A percentile compares a stretch with the other conserved stretches of the same genome.
Evolutionary conservation across 1,140 invertebrate genomes (phyloP).

Genomic region (Drosophila serrata): DNA sequence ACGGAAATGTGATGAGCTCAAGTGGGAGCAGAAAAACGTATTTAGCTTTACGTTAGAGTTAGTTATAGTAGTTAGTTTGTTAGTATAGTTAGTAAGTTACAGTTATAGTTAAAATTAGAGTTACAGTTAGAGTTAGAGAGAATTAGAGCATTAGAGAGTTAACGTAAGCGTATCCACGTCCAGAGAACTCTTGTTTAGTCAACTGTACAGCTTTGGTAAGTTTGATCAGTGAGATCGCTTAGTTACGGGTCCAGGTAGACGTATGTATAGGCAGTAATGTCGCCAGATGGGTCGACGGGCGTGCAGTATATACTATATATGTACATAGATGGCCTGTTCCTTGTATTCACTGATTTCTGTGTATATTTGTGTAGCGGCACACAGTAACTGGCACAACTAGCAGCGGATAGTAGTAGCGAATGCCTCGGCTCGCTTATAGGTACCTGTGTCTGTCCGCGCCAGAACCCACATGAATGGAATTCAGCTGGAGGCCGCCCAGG

Average conservation of each 20-base stretch:
- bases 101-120: no score
- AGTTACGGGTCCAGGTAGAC: constrained; percentile 60
- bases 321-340: constrained; percentile 51
- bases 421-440: constrained; percentile 46
- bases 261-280: constrained; percentile 54
- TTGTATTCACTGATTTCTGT: constrained; percentile 39
- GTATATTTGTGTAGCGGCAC: constrained; percentile 74
- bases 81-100: no score
- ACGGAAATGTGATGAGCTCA: neutral
- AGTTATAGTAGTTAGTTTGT: neutral
- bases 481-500: constrained; percentile 60
- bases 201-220: constrained; percentile 67
- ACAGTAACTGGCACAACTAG: constrained; percentile 52
- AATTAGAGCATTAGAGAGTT: constrained; percentile 25
- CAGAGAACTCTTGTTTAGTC: constrained; percentile 63
- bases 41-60: constrained; percentile 3
- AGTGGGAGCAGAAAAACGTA: constrained; percentile 1
- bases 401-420: constrained; percentile 20
- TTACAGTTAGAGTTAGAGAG: neutral
- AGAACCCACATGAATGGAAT: constrained; percentile 58
- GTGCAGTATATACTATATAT: constrained; percentile 31
- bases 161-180: constrained; percentile 50
- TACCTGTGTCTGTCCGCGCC: constrained; percentile 71
- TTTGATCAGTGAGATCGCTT: constrained; percentile 53
- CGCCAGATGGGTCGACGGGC: constrained; percentile 18